Evolutionary conservation across 1,140 invertebrate genomes (phyloP).

Genomic region (Drosophila ercepeae): DNA sequence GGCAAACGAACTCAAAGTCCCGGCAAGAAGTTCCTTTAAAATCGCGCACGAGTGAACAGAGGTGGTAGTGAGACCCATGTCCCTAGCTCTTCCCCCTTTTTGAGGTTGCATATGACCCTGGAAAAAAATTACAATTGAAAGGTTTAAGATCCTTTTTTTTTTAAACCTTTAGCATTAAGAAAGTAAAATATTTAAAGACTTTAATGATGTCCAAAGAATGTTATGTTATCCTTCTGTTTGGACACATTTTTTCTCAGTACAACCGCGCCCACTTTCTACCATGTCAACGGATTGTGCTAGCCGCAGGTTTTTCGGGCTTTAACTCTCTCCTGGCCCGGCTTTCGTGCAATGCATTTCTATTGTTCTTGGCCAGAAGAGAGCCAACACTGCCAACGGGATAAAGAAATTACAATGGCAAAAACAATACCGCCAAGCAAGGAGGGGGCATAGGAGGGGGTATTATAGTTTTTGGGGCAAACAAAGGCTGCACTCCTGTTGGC

Average conservation of each 20-base stretch:
- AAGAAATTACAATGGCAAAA: constrained; percentile 55
- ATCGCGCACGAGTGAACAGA: constrained; percentile 72
- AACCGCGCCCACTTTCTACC: constrained; percentile 34
- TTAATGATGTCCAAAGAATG: too few relatives aligned
- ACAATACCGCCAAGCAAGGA: constrained; percentile 11
- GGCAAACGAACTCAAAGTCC: constrained; percentile 65
- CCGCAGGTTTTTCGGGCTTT: constrained; percentile 47
- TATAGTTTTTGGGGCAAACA: constrained; percentile 40
- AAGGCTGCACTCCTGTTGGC: constrained; percentile 67
- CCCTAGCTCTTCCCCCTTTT: background rate
- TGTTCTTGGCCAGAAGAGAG: constrained; percentile 61
- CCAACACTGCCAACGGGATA: constrained; percentile 51
- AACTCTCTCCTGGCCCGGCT: constrained; percentile 39
- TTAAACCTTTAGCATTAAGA: too few relatives aligned
- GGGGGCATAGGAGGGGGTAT: background rate
- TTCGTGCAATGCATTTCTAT: constrained; percentile 77
- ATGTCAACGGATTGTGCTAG: constrained; percentile 43
- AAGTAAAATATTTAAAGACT: too few relatives aligned
- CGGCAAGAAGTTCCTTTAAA: constrained; percentile 67
- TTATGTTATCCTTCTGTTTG: background rate
- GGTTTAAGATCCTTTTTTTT: too few relatives aligned
- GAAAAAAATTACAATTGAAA: background rate
- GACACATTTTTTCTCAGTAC: background rate
- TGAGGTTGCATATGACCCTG: constrained; percentile 1
- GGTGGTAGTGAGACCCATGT: constrained; percentile 12